These are phyloP conservation scores for Epirrita christyi DNA, from an alignment of 2,888 invertebrate genomes.

Conservation along the genomic window DNA sequence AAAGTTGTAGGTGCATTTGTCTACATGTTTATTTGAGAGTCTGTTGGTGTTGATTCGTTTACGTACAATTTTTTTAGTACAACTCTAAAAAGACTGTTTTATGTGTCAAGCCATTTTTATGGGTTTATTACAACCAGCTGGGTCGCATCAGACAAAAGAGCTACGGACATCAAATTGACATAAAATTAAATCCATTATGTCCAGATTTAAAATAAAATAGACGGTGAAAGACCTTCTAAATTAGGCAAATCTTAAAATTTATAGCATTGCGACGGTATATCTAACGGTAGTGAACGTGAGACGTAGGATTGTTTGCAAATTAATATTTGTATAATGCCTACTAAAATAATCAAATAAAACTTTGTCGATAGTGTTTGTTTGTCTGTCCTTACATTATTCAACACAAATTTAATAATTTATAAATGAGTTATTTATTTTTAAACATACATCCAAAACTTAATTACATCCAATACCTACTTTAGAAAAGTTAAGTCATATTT, in stretches of 20 bases:
- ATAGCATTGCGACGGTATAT: constrained; percentile 49
- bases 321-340: constrained; percentile 9
- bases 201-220: constrained; percentile 13
- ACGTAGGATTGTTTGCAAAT: constrained; percentile 30
- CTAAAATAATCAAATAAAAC: not conserved
- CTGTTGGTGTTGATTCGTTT: too few species aligned
- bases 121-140: constrained; percentile 5
- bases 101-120: not conserved
- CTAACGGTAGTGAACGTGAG: constrained; percentile 47
- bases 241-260: constrained; percentile 67
- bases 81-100: not conserved
- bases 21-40: too few species aligned
- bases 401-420: too few species aligned
- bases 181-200: constrained; percentile 17
- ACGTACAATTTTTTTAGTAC: not conserved
- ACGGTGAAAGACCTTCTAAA: constrained; percentile 63
- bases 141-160: constrained; percentile 15
- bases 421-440: too few species aligned
- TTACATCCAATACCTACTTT: too few species aligned
- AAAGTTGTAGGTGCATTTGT: too few species aligned
- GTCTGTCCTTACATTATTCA: not conserved
- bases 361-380: not conserved
- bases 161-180: constrained; percentile 11
- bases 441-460: too few species aligned
- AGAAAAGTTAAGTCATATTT: too few species aligned